phyloP scores from a whole-genome alignment of 2,888 invertebrate species.

The Tineola bisselliella region DNA sequence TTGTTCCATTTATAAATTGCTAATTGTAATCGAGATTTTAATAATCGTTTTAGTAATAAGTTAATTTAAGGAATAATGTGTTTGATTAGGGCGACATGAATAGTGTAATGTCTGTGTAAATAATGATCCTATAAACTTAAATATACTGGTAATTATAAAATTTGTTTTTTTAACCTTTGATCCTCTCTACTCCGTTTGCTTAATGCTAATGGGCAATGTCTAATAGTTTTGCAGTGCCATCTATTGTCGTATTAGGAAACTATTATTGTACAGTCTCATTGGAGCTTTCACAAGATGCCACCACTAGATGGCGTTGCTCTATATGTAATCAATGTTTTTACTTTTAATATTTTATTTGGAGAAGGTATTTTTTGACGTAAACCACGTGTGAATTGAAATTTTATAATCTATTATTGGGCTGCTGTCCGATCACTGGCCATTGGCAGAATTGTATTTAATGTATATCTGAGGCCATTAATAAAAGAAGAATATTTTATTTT shows the following conservation, averaged over 20 bases:
- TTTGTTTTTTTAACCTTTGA: slow-evolving; percentile 36
- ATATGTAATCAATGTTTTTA: no score
- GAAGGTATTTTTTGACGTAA: no score
- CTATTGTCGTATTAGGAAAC: background rate
- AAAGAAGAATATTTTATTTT: no score
- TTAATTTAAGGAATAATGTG: background rate
- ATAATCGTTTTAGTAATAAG: background rate
- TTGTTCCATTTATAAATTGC: no score
- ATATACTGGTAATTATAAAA: slow-evolving; percentile 59
- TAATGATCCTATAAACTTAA: slow-evolving; percentile 66
- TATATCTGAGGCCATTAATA: no score
- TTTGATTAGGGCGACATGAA: slow-evolving; percentile 33
- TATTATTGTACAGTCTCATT: background rate
- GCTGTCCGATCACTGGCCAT: no score
- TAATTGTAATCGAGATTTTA: background rate
- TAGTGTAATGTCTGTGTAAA: slow-evolving; percentile 59
- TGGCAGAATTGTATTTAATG: no score
- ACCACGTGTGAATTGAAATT: background rate
- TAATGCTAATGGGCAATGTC: background rate
- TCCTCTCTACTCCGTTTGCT: background rate
- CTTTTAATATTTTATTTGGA: no score
- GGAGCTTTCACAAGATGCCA: background rate
- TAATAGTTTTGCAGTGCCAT: background rate
- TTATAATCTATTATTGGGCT: no score
- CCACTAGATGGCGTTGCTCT: background rate